phyloP scores from a whole-genome alignment of 2,888 invertebrate genomes.

The Melanotus villosus region DNA sequence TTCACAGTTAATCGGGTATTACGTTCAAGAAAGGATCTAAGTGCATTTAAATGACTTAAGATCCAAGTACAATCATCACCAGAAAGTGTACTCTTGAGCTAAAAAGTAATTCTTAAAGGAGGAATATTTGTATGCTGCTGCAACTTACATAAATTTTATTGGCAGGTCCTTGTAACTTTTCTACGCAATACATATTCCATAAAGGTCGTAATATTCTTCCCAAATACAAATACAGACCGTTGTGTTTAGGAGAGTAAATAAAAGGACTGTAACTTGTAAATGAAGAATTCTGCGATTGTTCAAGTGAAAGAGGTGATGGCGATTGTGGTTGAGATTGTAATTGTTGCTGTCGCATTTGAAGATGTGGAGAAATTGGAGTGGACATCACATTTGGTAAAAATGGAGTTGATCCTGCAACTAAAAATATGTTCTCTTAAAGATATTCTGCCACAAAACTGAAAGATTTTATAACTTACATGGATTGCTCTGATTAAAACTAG shows the following conservation, averaged over 20 bases:
- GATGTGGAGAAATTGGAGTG: conserved; percentile 60
- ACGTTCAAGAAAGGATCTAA: conserved; percentile 81
- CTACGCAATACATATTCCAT: conserved; percentile 87
- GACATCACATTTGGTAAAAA: conserved; percentile 66
- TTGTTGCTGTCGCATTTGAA: conserved; percentile 52
- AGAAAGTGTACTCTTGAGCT: conserved; percentile 79
- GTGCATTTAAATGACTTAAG: conserved; percentile 81
- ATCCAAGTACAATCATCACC: conserved; percentile 82
- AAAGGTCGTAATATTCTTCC: conserved; percentile 89
- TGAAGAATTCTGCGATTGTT: conserved; percentile 14
- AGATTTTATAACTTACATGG: conserved; percentile 49
- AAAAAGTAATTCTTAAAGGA: conserved; percentile 53
- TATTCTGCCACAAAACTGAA: too few species aligned
- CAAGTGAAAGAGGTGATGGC: neutral
- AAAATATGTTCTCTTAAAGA: neutral
- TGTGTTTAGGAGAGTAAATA: conserved; percentile 87
- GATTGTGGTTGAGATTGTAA: conserved; percentile 21
- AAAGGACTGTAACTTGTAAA: conserved; percentile 48
- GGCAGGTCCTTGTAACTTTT: conserved; percentile 70
- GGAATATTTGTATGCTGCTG: too few species aligned
- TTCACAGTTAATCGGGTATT: conserved; percentile 71
- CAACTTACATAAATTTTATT: conserved; percentile 75
- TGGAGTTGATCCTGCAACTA: conserved; percentile 46
- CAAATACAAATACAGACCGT: conserved; percentile 93
- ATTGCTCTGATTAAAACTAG: conserved; percentile 52